phyloP scores from a whole-genome alignment of 2,113 vertebrate species.

The Columba janthina region DNA sequence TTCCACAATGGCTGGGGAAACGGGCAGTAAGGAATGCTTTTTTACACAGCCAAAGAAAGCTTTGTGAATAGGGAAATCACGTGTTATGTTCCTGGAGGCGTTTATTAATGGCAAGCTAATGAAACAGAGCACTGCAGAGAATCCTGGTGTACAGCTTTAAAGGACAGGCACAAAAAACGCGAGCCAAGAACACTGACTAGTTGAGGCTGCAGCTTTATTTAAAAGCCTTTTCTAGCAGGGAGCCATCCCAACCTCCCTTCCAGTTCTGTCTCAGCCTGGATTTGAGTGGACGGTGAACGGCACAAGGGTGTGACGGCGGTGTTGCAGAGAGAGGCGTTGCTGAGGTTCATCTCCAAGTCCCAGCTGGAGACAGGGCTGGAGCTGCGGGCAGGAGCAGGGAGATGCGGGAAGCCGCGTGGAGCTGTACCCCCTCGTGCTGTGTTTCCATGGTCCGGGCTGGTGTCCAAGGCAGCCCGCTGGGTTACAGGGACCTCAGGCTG shows the following conservation, averaged over 20 bases:
- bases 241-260: background rate
- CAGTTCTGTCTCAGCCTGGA: background rate
- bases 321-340: background rate
- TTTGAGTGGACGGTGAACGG: background rate
- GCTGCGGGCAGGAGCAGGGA: background rate
- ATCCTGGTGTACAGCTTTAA: slow-evolving; percentile 8
- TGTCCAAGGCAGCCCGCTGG: background rate
- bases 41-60: background rate
- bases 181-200: background rate
- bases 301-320: accelerated
- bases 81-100: background rate
- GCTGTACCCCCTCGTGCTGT: background rate
- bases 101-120: slow-evolving; percentile 7
- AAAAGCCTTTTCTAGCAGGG: background rate
- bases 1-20: background rate
- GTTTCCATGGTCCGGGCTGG: background rate
- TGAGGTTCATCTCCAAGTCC: background rate
- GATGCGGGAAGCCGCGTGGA: background rate
- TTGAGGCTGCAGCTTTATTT: background rate
- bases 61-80: slow-evolving; percentile 1
- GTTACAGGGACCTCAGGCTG: background rate
- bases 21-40: background rate
- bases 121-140: background rate
- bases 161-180: background rate
- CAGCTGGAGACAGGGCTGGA: background rate